These are phyloP conservation scores for Bos indicus DNA, from an alignment of 2,113 vertebrate genomes.

Conservation along the genomic window DNA sequence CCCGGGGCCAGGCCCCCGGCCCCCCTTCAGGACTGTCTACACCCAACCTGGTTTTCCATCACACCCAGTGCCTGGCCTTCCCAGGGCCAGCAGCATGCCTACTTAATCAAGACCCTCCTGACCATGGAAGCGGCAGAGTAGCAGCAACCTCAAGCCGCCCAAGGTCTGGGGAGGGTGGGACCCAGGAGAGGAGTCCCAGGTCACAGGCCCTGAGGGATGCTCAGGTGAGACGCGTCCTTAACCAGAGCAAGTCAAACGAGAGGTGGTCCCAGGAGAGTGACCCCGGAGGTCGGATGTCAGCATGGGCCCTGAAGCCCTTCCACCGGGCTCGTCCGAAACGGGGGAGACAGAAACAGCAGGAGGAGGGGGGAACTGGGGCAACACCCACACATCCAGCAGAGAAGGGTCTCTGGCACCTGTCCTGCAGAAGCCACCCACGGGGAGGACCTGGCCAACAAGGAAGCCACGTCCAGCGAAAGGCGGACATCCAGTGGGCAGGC, in stretches of 20 bases:
- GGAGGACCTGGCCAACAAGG: not conserved
- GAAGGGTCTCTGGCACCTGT: not conserved
- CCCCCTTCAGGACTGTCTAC: not conserved
- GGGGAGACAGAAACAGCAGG: not conserved
- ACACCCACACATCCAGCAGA: not conserved
- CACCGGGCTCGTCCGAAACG: rapidly evolving
- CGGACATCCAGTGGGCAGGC: not conserved
- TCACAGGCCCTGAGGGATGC: not conserved
- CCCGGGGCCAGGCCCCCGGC: too few species aligned
- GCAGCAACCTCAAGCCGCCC: too few species aligned
- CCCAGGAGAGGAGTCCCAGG: too few species aligned
- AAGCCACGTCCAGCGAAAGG: not conserved
- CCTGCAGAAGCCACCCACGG: not conserved
- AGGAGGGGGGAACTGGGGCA: not conserved
- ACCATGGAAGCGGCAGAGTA: too few species aligned
- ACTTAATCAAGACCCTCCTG: not conserved
- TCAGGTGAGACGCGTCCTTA: not conserved
- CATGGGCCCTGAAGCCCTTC: too few species aligned
- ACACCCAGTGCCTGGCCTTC: not conserved
- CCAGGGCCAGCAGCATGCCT: not conserved
- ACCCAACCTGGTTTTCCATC: not conserved
- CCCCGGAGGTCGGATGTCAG: not conserved
- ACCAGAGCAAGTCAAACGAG: not conserved
- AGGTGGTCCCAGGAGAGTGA: not conserved
- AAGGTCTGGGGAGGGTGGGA: not conserved